Evolutionary conservation across 1,140 invertebrate genomes (phyloP), one percentile per base, ranked within the genome.

Genomic region (Andrena cerasifolii): DNA sequence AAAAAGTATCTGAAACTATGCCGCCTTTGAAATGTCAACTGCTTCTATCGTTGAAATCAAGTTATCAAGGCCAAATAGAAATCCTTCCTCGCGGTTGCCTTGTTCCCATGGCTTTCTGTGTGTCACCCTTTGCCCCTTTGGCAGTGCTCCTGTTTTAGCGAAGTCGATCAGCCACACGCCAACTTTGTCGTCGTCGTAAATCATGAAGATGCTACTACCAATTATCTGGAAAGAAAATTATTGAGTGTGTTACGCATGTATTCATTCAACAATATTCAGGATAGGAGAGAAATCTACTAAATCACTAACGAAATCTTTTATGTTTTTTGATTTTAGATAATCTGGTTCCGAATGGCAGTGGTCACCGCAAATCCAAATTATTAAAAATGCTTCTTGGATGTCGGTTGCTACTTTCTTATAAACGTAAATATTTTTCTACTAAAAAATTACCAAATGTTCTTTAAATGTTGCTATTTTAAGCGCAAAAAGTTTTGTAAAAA

Each of bases 91-190:
- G 84, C 98, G 97, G 89, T 99, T 99, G 16, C 98, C 98, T 81
- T 97, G 95, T 49, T 94, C 88, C 98, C 98, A 99, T 33, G 94
- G 91, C 16, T 91, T 92, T 58, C 97, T 93, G 89, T 99, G 98
- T 65, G 95, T 95, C 3, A 99, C 94, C 62, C 89, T 93, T 16
- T 95, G 84, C 16, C 95, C 95, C 36, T 95, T 93, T 0, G 97
- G 96, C 36, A 99, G 92, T 58, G 94, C 93, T 18, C 95, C 93
- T 0, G 97, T 98, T 89, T 99, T 99, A 18, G 97, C 98, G 93
- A 99, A 99, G 89, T 99, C 98, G 71, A 99, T 99, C 77, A 99
- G 93, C 98, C 98, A 99, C 3, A 96, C 96, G 63, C 97, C 97
- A 4, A 97, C 96, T 81, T 96, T 95, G 66, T 95, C 94, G 75